Conservation (phyloP, 2,888 invertebrate species). For the Drosophila mimica region DNA sequence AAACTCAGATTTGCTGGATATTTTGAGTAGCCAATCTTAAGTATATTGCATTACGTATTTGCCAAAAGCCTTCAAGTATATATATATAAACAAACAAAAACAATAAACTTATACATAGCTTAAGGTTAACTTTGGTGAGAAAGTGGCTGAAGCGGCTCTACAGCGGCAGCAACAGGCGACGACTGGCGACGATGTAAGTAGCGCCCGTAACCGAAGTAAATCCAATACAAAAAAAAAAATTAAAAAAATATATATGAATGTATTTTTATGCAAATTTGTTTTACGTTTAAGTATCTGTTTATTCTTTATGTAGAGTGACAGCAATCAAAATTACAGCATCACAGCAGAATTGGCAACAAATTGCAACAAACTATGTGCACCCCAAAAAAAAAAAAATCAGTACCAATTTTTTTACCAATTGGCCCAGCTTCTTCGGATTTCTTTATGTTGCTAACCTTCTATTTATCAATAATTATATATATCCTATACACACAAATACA, state of each 20-base stretch:
- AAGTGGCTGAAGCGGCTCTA: conserved; percentile 71
- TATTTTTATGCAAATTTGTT: conserved; percentile 28
- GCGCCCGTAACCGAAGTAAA: conserved; percentile 54
- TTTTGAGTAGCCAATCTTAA: background rate
- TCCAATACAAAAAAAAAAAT: conserved; percentile 29
- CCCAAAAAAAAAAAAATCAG: conserved; percentile 27
- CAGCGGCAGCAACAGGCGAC: conserved; percentile 72
- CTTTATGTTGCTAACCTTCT: conserved; percentile 59
- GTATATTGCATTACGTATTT: conserved; percentile 1
- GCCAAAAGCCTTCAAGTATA: conserved; percentile 49
- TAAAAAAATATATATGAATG: background rate
- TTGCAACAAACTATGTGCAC: conserved; percentile 40
- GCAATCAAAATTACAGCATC: conserved; percentile 53
- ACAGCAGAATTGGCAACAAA: conserved; percentile 47
- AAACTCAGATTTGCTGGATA: background rate
- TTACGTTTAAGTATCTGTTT: conserved; percentile 39
- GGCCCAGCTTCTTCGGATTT: conserved; percentile 57
- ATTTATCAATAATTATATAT: conserved; percentile 12
- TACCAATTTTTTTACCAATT: conserved; percentile 44
- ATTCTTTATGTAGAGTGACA: conserved; percentile 37
- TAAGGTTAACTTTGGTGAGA: conserved; percentile 74
- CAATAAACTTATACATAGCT: conserved; percentile 66
- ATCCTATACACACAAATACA: conserved; percentile 12
- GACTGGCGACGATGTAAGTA: conserved; percentile 75
- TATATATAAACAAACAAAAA: conserved; percentile 34